Evolutionary conservation across 1,140 invertebrate species (phyloP), one percentile per base, ranked within the genome.

Genomic region (Carcinoscorpius rotundicauda): DNA sequence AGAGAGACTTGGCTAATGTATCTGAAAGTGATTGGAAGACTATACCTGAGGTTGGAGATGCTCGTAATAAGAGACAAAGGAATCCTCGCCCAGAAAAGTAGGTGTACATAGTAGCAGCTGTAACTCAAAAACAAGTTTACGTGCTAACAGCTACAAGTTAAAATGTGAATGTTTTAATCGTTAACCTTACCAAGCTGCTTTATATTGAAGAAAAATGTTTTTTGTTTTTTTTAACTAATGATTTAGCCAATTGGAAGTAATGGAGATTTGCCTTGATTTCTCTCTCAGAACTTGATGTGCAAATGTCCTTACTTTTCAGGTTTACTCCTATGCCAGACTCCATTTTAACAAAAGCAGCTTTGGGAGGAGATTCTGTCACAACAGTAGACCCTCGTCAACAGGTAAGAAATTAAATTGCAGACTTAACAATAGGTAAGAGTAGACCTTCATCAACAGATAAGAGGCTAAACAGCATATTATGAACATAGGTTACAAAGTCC

Each of bases 21-120:
- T 85, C 84, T 3, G 91, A 93, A 71, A 90, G 93, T 69, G 95
- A 99, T 74, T 99, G 97, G 97, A 85, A 88, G 64, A 92, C 86
- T 67, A 88, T 99, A 71, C 97, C 97, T 0, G 97, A 99, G 78
- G 97, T 99, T 3, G 97, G 97, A 58, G 97, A 99, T 80, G 91
- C 93, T n/a, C 82, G 97, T 73, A 99, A 98, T 77, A 86, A 94
- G 66, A 97, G 96, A 75, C 93, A 97, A 74, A 79, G 97, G 63
- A 97, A 97, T 78, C 91, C 95, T 1, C 78, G 94, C 65, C 85
- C 89, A 1, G 97, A 99, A 75, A 97, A 94, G 80, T 83, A 76
- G 71, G 74, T 69, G 60, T 59, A 62, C 29, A 2, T 29, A 29
- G 29, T 29, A 29, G 29, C 29, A 29, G 2, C 29, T 29, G 2